phyloP scores from a whole-genome alignment of 1,140 invertebrate genomes.

The Scaptomyza graminum region DNA sequence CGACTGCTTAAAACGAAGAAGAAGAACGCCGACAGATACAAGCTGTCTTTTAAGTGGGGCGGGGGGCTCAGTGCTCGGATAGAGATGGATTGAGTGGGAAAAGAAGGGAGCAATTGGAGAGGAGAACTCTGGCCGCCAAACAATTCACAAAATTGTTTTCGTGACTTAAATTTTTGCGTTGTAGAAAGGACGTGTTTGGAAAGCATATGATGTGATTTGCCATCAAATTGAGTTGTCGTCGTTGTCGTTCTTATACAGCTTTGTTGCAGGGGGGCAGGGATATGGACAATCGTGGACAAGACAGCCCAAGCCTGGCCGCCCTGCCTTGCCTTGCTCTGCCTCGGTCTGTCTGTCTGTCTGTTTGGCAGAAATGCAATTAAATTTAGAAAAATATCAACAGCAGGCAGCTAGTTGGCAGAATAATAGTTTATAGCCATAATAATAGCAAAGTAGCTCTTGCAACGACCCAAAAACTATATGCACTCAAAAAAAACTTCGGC shows the following conservation, averaged over 20 bases:
- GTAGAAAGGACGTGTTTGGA: slow-evolving; percentile 79
- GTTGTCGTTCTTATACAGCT: slow-evolving; percentile 21
- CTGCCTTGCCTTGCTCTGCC: background rate
- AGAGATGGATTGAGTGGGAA: background rate
- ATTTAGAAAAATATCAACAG: slow-evolving; percentile 81
- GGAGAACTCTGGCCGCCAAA: slow-evolving; percentile 64
- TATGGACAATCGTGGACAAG: slow-evolving; percentile 4
- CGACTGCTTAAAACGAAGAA: slow-evolving; percentile 49
- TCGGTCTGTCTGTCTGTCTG: background rate
- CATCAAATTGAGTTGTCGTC: slow-evolving; percentile 79
- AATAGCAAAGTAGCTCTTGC: slow-evolving; percentile 53
- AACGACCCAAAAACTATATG: slow-evolving; percentile 14
- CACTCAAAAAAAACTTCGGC: no score
- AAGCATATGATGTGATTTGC: slow-evolving; percentile 84
- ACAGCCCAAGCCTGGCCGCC: background rate
- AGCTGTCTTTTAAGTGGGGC: slow-evolving; percentile 2
- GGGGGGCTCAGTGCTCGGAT: background rate
- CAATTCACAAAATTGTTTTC: slow-evolving; percentile 84
- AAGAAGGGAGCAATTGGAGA: background rate
- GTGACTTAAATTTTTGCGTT: slow-evolving; percentile 83
- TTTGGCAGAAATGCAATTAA: slow-evolving; percentile 74
- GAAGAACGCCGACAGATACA: slow-evolving; percentile 29
- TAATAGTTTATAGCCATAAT: slow-evolving; percentile 77
- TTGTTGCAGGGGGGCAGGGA: background rate
- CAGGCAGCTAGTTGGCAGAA: slow-evolving; percentile 59